Evolutionary conservation across 23 tunicate genomes (phyloP), one percentile per base, ranked within the genome.

Genomic region (Clavelina lepadiformis): DNA sequence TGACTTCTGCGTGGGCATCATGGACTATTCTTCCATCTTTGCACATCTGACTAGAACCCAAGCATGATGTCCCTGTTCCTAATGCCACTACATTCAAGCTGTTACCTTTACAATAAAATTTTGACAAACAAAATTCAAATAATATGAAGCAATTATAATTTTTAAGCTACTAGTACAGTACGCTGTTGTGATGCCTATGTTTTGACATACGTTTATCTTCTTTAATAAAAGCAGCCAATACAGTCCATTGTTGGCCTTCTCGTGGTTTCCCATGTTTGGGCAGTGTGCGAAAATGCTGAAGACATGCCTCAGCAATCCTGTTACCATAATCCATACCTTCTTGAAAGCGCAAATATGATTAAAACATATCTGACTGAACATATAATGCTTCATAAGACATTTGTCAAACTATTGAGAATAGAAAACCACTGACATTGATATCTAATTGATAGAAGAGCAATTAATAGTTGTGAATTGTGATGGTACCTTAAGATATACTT

Each of bases 51-150:
- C 76, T 70, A 2, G 37, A 56, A 18, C 94, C 94, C 5, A 85
- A 45, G 36, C 94, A 85, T 13, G 75, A 51, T 41, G 94, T 85
- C 4, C 94, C 94, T 38, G 94, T 85, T 50, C 84, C 94, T 38
- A 85, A 44, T 30, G 94, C 66, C 0, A 85, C 83, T 5, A 70
- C 79, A 45, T 61, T 63, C 56, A 86, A 56, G 1, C 49, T 41
- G 11, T 41, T 11, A 15, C 15, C 11, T 41, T 15, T 41, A 41
- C 13, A 41, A 41, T 41, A 8, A 8, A 15, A 15, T 41, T 41
- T 41, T 41, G 11, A 41, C 49, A 8, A 41, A 41, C 49, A 41
- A 8, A 41, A 41, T 41, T 8, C 13, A 15, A 11, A 11, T 41
- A 41, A 15, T 8, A 15, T 11, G 13, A 41, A 8, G 49, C 49